Conservation (phyloP, 2,797 vertebrate genomes). For the Melanogrammus aeglefinus region DNA sequence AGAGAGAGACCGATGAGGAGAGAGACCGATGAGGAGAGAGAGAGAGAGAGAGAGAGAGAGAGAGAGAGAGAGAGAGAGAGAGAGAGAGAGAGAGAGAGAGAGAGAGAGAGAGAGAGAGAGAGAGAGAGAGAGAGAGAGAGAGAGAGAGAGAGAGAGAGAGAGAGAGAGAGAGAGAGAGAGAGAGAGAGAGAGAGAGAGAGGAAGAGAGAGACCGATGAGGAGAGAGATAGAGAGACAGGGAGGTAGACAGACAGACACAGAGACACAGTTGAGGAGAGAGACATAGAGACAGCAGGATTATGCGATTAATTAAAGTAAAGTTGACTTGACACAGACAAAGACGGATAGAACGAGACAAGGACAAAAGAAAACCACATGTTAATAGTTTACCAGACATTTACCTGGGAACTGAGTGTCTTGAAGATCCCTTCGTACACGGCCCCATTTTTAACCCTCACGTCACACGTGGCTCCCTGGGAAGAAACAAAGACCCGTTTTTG, state of each 20-base stretch:
- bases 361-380: too few species aligned
- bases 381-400: constrained; percentile 40
- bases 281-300: too few species aligned
- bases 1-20: background rate
- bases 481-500: background rate
- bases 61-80: background rate
- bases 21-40: background rate
- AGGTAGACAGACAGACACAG: too few species aligned
- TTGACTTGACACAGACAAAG: background rate
- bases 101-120: background rate
- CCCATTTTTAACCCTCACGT: constrained; percentile 83
- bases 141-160: background rate
- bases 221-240: background rate
- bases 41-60: background rate
- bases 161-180: too few species aligned
- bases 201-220: background rate
- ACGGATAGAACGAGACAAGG: background rate
- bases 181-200: background rate
- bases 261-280: too few species aligned
- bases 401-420: constrained; percentile 86
- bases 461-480: constrained; percentile 81
- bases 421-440: constrained; percentile 83
- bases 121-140: background rate
- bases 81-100: background rate
- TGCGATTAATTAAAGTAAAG: background rate